These are phyloP conservation scores for Gallinago paraguaiae DNA, from an alignment of 2,113 vertebrate genomes.

Conservation along the genomic window DNA sequence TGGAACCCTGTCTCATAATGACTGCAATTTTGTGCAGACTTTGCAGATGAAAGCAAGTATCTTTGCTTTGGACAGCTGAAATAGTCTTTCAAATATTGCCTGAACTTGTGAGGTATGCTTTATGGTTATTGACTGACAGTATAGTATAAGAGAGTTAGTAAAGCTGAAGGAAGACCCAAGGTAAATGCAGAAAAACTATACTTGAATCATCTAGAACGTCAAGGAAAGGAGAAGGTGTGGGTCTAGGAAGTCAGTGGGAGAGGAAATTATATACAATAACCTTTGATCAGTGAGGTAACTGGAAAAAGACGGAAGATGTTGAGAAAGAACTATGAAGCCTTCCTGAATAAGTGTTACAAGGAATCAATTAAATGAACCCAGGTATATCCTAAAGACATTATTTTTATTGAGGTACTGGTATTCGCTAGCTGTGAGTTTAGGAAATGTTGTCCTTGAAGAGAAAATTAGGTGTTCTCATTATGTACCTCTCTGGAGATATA, in stretches of 20 bases:
- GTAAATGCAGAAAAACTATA: neutral
- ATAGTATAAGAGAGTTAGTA: neutral
- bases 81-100: neutral
- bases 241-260: neutral
- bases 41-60: slow-evolving; percentile 16
- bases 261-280: neutral
- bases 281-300: neutral
- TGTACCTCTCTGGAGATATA: neutral
- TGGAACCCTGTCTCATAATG: neutral
- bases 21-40: neutral
- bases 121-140: neutral
- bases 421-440: neutral
- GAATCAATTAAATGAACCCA: neutral
- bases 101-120: neutral
- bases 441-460: neutral
- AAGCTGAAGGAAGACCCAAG: neutral
- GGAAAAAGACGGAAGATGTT: neutral
- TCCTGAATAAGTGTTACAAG: neutral
- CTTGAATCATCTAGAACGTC: neutral
- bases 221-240: neutral
- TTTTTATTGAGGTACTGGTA: neutral
- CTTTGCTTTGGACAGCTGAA: neutral
- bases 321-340: neutral
- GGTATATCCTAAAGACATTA: neutral
- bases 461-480: neutral